Conservation (phyloP, 2,888 invertebrate genomes). For the Tenthredo notha region DNA sequence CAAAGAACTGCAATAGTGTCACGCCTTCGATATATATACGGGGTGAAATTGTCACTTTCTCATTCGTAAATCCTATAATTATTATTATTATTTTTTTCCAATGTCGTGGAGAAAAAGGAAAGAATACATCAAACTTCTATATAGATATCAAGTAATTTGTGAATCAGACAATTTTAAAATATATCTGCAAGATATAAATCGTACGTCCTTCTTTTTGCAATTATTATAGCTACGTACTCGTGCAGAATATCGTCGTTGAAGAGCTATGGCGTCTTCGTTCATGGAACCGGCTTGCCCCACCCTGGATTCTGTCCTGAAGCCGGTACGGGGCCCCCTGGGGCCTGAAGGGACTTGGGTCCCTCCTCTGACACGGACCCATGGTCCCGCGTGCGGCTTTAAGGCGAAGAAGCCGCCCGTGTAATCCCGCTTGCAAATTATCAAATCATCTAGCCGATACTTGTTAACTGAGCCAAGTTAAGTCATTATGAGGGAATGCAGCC, state of each 20-base stretch:
- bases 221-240: constrained; percentile 26
- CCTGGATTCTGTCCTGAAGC: constrained; percentile 43
- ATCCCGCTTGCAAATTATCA: constrained; percentile 66
- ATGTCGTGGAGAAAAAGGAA: background rate
- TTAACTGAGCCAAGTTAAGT: constrained; percentile 69
- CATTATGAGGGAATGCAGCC: constrained; percentile 72
- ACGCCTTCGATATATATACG: background rate
- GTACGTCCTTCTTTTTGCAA: constrained; percentile 20
- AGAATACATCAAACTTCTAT: background rate
- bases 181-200: background rate
- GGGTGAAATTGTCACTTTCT: background rate
- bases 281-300: constrained; percentile 77
- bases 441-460: constrained; percentile 69
- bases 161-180: constrained; percentile 15
- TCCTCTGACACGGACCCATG: constrained; percentile 52
- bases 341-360: constrained; percentile 61
- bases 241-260: constrained; percentile 53
- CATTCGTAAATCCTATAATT: background rate
- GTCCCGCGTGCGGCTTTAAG: constrained; percentile 50
- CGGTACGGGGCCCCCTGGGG: constrained; percentile 65
- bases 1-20: constrained; percentile 14
- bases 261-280: constrained; percentile 74
- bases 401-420: constrained; percentile 44
- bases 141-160: background rate
- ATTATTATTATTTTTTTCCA: background rate